phyloP scores from a whole-genome alignment of 2,888 invertebrate species.

The Trimorus sp. region DNA sequence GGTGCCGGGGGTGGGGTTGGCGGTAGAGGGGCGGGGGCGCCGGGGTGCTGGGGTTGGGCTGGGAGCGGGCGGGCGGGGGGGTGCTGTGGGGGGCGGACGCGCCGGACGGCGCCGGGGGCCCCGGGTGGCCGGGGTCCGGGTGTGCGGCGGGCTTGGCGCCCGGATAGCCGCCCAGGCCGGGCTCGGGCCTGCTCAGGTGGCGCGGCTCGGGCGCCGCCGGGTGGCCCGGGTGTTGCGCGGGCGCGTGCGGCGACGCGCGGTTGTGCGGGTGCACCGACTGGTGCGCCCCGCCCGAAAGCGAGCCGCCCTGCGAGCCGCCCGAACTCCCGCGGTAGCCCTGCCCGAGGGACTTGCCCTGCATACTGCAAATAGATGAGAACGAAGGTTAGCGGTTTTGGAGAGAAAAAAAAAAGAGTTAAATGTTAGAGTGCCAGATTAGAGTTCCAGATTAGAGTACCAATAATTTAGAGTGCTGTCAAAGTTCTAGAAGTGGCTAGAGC shows the following conservation, averaged over 20 bases:
- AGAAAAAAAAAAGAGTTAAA: no score
- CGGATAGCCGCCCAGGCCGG: conserved; percentile 77
- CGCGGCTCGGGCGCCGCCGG: conserved; percentile 77
- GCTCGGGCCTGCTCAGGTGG: conserved; percentile 77
- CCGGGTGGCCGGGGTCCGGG: conserved; percentile 45
- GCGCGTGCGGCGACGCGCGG: conserved; percentile 79
- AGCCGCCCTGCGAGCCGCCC: conserved; percentile 78
- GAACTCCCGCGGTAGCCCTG: conserved; percentile 73
- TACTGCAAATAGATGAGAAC: conserved; percentile 42
- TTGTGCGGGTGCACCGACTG: conserved; percentile 60
- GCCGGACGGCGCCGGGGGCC: no score
- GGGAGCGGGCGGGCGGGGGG: no score
- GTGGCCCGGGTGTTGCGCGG: conserved; percentile 75
- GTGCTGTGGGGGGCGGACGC: no score
- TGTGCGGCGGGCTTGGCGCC: conserved; percentile 77
- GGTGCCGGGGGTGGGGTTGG: conserved; percentile 82
- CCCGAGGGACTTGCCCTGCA: conserved; percentile 74
- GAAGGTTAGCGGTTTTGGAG: no score
- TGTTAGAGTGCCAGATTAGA: no score
- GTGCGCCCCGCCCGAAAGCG: conserved; percentile 65
- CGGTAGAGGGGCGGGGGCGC: no score
- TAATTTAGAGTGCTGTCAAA: no score
- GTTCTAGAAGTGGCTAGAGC: no score
- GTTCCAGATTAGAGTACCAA: no score
- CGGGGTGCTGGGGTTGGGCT: no score